Percentiles rank a stretch among this genome's conserved stretches.
These are phyloP conservation scores for Tupiocoris notatus DNA, from an alignment of 2,888 invertebrate species.

Conservation along the genomic window DNA sequence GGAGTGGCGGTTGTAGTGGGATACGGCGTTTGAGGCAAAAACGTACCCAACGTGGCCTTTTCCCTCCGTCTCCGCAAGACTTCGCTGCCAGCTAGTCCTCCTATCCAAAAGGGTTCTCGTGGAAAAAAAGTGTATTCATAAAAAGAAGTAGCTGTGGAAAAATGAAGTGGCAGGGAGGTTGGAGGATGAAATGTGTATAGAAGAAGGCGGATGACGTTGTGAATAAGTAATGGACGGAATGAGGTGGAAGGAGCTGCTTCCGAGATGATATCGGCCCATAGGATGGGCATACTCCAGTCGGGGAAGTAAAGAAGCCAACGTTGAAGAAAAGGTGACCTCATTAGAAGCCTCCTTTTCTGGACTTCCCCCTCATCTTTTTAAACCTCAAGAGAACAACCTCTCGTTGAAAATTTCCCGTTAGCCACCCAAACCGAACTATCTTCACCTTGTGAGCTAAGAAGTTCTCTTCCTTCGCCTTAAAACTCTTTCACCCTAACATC, in stretches of 20 bases:
- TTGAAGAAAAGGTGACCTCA: neutral
- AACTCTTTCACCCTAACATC: neutral
- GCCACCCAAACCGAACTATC: neutral
- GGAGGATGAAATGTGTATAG: conserved; percentile 15
- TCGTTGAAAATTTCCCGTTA: neutral
- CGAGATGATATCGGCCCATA: neutral
- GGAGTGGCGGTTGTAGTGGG: neutral
- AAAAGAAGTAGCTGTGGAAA: neutral
- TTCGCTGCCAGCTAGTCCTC: neutral
- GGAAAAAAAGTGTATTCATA: conserved; percentile 19
- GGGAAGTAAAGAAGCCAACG: neutral
- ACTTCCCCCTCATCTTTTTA: neutral
- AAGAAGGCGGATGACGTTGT: conserved; percentile 18
- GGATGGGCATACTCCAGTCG: neutral
- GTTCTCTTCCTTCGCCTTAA: neutral
- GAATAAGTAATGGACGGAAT: conserved; percentile 22
- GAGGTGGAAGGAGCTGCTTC: neutral
- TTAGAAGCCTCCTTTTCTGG: neutral
- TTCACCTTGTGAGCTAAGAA: neutral
- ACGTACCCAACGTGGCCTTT: neutral
- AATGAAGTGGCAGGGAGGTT: neutral
- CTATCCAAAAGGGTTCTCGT: neutral
- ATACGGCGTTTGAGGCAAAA: neutral
- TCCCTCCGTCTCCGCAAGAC: neutral
- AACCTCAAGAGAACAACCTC: neutral